Evolutionary conservation across 2,888 invertebrate genomes (phyloP).

Genomic region (Xylophagus ater): DNA sequence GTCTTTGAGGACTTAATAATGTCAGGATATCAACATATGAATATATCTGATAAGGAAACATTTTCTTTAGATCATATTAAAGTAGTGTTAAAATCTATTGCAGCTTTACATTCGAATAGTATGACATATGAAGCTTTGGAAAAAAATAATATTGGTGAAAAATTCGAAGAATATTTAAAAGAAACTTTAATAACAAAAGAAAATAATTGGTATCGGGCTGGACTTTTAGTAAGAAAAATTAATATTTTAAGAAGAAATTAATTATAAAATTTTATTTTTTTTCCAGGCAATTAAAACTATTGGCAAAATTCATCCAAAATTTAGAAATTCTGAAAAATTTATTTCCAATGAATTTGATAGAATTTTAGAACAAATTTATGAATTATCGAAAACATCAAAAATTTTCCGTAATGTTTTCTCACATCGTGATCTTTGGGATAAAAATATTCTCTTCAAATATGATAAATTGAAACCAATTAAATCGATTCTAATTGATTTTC

Average conservation of each 20-base stretch:
- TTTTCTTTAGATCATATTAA: background rate
- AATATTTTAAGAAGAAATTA: background rate
- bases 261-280: background rate
- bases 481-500: constrained; percentile 36
- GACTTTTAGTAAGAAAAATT: constrained; percentile 6
- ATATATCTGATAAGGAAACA: background rate
- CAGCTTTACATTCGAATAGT: constrained; percentile 2
- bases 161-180: background rate
- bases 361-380: constrained; percentile 23
- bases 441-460: constrained; percentile 30
- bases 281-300: constrained; percentile 24
- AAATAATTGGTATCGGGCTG: constrained; percentile 7
- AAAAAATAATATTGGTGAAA: background rate
- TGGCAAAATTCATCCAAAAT: constrained; percentile 22
- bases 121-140: background rate
- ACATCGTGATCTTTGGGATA: constrained; percentile 36
- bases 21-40: background rate
- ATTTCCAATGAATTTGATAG: constrained; percentile 25
- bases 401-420: constrained; percentile 40
- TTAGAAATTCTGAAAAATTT: constrained; percentile 20
- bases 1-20: background rate
- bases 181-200: constrained; percentile 1
- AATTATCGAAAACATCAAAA: constrained; percentile 28
- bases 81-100: background rate
- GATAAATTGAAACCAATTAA: constrained; percentile 27